Percentiles rank a stretch among this genome's conserved stretches.
Evolutionary conservation across 2,797 vertebrate genomes (phyloP).

Genomic region (Squalus acanthias): DNA sequence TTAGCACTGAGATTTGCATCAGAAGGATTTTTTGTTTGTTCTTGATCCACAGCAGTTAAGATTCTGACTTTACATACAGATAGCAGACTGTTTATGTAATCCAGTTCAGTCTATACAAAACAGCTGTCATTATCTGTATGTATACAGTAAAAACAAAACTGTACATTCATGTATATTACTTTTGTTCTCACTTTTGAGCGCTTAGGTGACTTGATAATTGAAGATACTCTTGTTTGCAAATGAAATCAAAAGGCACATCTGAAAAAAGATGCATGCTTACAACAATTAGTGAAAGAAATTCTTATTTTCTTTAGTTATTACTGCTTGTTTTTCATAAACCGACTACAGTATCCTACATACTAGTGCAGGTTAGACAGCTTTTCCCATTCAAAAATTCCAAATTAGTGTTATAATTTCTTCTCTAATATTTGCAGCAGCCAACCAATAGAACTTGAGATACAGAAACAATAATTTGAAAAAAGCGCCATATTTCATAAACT

Average conservation of each 20-base stretch:
- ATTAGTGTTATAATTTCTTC: constrained; percentile 40
- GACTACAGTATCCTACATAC: constrained; percentile 46
- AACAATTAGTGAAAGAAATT: constrained; percentile 40
- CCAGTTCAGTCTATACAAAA: constrained; percentile 60
- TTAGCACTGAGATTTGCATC: constrained; percentile 33
- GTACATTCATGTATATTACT: constrained; percentile 77
- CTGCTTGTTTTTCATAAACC: constrained; percentile 17
- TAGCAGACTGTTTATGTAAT: constrained; percentile 54
- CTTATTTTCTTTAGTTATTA: background rate
- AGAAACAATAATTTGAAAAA: constrained; percentile 48
- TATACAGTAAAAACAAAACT: constrained; percentile 72
- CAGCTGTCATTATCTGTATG: constrained; percentile 60
- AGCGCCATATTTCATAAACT: constrained; percentile 47
- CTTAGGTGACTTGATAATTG: constrained; percentile 71
- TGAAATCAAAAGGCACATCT: constrained; percentile 89
- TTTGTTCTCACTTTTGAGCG: constrained; percentile 74
- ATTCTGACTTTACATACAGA: constrained; percentile 33
- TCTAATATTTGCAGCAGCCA: constrained; percentile 57
- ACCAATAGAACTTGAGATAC: constrained; percentile 58
- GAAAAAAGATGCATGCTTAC: constrained; percentile 64
- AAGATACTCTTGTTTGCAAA: constrained; percentile 61
- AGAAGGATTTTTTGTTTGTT: constrained; percentile 23
- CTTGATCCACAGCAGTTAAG: constrained; percentile 36
- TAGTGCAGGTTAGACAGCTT: constrained; percentile 51
- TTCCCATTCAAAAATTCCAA: constrained; percentile 45